Evolutionary conservation across 2,888 invertebrate genomes (phyloP), one percentile per base, ranked within the genome.

Genomic region (Ceraclea dissimilis): DNA sequence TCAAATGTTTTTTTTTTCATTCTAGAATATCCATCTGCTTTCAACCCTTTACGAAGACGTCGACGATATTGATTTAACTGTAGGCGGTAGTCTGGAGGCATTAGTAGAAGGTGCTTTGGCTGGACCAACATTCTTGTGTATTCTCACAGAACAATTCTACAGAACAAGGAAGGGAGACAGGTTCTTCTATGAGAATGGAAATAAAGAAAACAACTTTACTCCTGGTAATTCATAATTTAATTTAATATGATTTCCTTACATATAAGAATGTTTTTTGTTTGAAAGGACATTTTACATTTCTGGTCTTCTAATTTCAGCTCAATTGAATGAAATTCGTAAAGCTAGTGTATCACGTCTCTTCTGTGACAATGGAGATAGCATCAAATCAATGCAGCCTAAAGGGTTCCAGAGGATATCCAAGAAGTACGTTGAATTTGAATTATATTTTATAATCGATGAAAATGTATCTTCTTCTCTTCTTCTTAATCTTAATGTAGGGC

Each of bases 101-200:
- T 85, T 86, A 57, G 85, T 91, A 1, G 81, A 83, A 0, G 91
- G 88, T 0, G 84, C 92, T 0, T 76, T 88, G 49, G 80, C 88
- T 0, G 94, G 95, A 0, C 93, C 93, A 1, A 93, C 93, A 0
- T 93, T 88, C 79, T 79, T 91, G 2, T 93, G 93, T 68, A 87
- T 95, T 62, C 73, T 94, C 2, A 87, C 88, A 0, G 90, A 89
- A 67, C 93, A 94, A 72, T 94, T 94, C 75, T 88, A 84, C 68
- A 80, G 90, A 62, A 88, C 93, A 0, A 82, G 93, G 65, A 86
- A 83, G 8, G 92, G 91, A 0, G 95, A 95, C 71, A 79, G 93
- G 59, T 93, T 82, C 72, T 94, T 91, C 82, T 93, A 82, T 66
- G 90, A 90, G 70, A 83, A 84, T 63, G 81, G 83, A 4, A 78